Evolutionary conservation across 2,797 vertebrate species (phyloP), one percentile per base, ranked within the genome.

Genomic region (Fundulus diaphanus): DNA sequence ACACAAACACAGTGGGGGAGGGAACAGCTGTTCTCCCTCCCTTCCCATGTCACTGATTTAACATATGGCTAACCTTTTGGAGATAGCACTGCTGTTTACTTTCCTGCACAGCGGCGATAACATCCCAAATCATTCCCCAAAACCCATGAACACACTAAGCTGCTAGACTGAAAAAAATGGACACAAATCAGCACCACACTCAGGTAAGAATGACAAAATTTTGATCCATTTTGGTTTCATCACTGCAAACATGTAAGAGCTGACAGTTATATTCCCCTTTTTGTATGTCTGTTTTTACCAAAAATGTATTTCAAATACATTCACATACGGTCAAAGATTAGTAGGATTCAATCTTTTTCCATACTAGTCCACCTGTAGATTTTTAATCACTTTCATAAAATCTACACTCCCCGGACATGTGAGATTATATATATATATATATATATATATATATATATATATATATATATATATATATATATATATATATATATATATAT

Each of bases 61-160:
- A 92, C 94, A 94, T 94, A 91, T 93, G 94, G 92, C 92, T 93
- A 93, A 94, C 90, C 92, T 93, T 93, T 93, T 92, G 86, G 86
- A 93, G 94, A 95, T 94, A 94, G 90, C 69, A 85, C 82, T 46
- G 81, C 89, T 92, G 91, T 94, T 92, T 93, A 90, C 92, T 91
- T 91, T 90, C 84, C 93, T 94, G 94, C 81, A 86, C 76, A 51
- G 80, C 70, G 73, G 77, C 82, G 94, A 95, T 95, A 95, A 93
- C 89, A 90, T 93, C 90, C 93, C 82, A 83, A 91, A 93, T 93
- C 89, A 90, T 92, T 93, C 92, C 86, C 82, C 52, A 56, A 82
- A 93, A 88, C 82, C 88, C 51, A 81, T 88, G 87, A 31, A 86
- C 83, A 85, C 92, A 77, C 85, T 79, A 84, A 90, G 89, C 89